A percentile compares a stretch with the other conserved stretches of the same genome.
These are phyloP conservation scores for Sclerodermus sp. DNA, from an alignment of 2,888 invertebrate species.

Conservation along the genomic window DNA sequence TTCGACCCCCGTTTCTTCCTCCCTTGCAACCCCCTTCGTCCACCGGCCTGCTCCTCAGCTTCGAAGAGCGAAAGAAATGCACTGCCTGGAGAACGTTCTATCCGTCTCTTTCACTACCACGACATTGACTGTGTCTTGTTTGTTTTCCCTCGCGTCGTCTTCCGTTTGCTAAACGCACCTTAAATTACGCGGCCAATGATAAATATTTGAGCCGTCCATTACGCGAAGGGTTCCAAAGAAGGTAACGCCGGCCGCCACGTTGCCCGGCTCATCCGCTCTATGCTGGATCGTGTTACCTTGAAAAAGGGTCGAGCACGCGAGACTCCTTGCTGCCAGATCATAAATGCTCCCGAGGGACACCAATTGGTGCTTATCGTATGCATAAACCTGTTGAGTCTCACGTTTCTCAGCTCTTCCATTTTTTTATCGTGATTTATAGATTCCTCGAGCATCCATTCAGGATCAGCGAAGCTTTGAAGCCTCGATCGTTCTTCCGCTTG, in stretches of 20 bases:
- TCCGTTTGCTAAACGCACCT: conserved; percentile 55
- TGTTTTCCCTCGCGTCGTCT: conserved; percentile 52
- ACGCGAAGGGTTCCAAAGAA: conserved; percentile 33
- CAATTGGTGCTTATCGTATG: no score
- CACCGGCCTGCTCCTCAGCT: conserved; percentile 17
- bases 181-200: conserved; percentile 55
- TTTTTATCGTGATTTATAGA: no score
- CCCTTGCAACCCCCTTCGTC: conserved; percentile 2
- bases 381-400: no score
- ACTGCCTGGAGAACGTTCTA: background rate
- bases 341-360: no score
- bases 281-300: conserved; percentile 26
- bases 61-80: no score
- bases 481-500: no score
- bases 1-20: conserved; percentile 12
- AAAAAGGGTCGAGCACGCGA: conserved; percentile 24
- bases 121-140: conserved; percentile 43
- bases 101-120: conserved; percentile 9
- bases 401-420: no score
- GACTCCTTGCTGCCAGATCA: no score
- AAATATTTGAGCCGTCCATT: conserved; percentile 54
- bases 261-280: conserved; percentile 17
- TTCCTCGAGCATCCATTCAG: no score
- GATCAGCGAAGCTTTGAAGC: no score
- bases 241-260: no score